phyloP scores from a whole-genome alignment of 2,797 vertebrate genomes.

The Bovichtus variegatus region DNA sequence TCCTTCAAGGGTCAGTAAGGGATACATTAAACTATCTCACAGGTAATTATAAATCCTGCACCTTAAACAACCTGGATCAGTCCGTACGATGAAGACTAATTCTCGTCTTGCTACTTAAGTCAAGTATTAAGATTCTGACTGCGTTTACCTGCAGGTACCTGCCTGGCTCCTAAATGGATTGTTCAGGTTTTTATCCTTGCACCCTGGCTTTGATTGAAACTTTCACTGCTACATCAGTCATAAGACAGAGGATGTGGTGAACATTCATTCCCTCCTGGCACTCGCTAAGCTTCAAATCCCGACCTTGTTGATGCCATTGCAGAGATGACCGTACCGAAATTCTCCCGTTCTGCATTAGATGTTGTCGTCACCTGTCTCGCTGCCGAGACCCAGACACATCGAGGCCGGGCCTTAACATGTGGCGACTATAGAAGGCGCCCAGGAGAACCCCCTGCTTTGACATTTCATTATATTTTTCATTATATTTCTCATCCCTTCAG shows the following conservation, averaged over 20 bases:
- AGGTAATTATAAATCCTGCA: conserved; percentile 23
- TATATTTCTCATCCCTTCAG: conserved; percentile 84
- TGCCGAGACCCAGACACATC: conserved; percentile 56
- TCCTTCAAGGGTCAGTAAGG: background rate
- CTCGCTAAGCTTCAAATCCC: conserved; percentile 75
- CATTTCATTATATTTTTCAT: conserved; percentile 88
- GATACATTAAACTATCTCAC: background rate
- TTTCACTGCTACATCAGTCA: conserved; percentile 64
- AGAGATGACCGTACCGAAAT: conserved; percentile 70
- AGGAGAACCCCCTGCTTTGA: conserved; percentile 79
- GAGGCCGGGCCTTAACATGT: conserved; percentile 62
- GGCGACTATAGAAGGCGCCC: conserved; percentile 64
- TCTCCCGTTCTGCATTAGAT: conserved; percentile 68
- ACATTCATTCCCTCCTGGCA: conserved; percentile 60
- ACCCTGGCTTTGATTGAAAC: conserved; percentile 70
- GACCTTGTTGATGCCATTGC: conserved; percentile 55
- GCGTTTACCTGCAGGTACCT: conserved; percentile 40
- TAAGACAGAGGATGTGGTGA: conserved; percentile 58
- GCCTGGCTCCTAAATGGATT: conserved; percentile 56
- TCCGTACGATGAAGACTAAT: conserved; percentile 33
- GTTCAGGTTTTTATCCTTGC: conserved; percentile 62
- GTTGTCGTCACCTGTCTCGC: conserved; percentile 70
- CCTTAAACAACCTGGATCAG: conserved; percentile 39
- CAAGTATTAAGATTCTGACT: conserved; percentile 67
- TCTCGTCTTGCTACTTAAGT: conserved; percentile 45